Base-by-base conservation (phyloP, 2,113 vertebrate genomes). In the Bos indicus region DNA sequence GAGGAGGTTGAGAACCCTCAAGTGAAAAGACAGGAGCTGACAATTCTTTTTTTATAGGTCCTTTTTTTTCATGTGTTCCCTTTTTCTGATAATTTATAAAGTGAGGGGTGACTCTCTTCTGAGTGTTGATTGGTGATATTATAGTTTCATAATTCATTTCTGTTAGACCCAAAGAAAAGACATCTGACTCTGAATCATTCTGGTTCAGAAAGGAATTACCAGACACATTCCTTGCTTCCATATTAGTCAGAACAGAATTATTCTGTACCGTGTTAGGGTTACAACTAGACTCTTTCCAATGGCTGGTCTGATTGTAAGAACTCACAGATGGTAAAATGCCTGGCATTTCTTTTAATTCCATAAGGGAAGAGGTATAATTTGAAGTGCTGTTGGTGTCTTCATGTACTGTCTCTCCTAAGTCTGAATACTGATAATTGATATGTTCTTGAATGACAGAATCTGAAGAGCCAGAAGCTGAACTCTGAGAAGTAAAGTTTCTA, bases 161-260 rank as follows among this genome's bases (percentile, higher is more conserved):
- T 92, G 80, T 86, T 80, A 51, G 48, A 88, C 95, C 98, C 96
- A 93, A 80, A 67, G 93, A 98, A 98, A 98, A 98, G 60, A 97
- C 43, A 98, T 54, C 90, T 95, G 97, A 90, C 13, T 92, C 87
- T 17, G 91, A 98, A 94, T 36, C 3, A 81, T 83, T 97, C 48
- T 94, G 28, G 71, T 95, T 95, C n/a, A 54, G 94, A 83, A 98
- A 97, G 28, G 57, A 91, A 87, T 96, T 71, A 92, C 25, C 7
- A 95, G 16, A 25, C 83, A 28, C 52, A 86, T 95, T 97, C 15
- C 93, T 87, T 88, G 97, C 84, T 91, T 89, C 78, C 51, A 21
- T 14, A 57, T 97, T 96, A 95, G 93, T 97, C 28, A 96, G 84
- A 95, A 98, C 98, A 95, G 2, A 19, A 91, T 59, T 77, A 71